Percentiles rank a stretch among this genome's conserved stretches.
These are phyloP conservation scores for Diogma glabrata DNA, from an alignment of 2,888 invertebrate species.

Conservation along the genomic window DNA sequence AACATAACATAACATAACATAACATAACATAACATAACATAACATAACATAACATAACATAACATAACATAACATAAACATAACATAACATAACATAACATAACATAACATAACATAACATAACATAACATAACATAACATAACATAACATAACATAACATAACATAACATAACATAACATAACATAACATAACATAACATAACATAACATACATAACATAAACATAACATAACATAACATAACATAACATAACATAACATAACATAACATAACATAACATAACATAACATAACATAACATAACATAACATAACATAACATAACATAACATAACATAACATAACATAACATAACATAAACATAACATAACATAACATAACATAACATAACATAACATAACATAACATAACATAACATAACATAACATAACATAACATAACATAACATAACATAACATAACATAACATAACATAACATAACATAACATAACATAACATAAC, in stretches of 20 bases:
- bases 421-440: not conserved
- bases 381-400: not conserved
- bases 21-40: not conserved
- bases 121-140: not conserved
- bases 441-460: not conserved
- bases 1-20: not conserved
- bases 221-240: not conserved
- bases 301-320: not conserved
- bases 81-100: not conserved
- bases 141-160: not conserved
- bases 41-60: not conserved
- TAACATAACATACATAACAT: not conserved
- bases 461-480: not conserved
- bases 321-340: not conserved
- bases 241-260: not conserved
- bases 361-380: not conserved
- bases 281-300: not conserved
- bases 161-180: not conserved
- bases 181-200: not conserved
- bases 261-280: not conserved
- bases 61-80: not conserved
- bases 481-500: not conserved
- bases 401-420: not conserved
- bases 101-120: not conserved
- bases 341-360: not conserved